Evolutionary conservation across 2,113 vertebrate genomes (phyloP).

Genomic region (Podilymbus podiceps): DNA sequence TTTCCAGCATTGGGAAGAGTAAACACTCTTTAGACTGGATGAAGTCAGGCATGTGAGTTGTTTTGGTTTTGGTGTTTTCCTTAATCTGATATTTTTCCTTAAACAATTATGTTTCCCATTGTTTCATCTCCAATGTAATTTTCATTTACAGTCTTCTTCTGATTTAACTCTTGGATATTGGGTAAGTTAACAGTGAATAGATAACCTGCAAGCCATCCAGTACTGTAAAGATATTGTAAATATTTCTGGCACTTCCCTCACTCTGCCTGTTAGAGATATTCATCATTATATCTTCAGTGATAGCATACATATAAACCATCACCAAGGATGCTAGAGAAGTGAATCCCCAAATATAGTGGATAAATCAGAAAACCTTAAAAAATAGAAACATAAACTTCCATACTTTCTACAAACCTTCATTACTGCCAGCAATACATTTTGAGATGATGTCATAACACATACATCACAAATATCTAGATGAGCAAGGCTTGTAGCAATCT

Average conservation of each 20-base stretch:
- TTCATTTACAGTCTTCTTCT: conserved; percentile 24
- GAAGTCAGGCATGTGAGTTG: background rate
- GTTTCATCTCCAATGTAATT: background rate
- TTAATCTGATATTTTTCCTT: background rate
- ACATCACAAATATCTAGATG: background rate
- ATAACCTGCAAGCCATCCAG: background rate
- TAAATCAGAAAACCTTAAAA: background rate
- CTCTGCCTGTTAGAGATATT: background rate
- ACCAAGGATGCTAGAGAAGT: background rate
- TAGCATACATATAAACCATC: background rate
- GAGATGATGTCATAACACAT: background rate
- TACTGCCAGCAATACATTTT: background rate
- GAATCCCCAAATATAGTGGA: background rate
- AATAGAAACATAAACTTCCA: background rate
- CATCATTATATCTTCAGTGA: background rate
- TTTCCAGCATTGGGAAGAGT: background rate
- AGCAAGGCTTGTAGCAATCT: conserved; percentile 32
- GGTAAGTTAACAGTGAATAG: background rate
- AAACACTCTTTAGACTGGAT: background rate
- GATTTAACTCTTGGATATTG: conserved; percentile 30
- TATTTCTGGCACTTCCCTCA: background rate
- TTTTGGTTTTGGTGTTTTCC: background rate
- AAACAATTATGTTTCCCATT: background rate
- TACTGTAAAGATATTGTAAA: background rate
- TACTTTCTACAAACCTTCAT: background rate